Conservation (phyloP, 2,888 invertebrate genomes). For the Scaptomyza caliginosa region DNA sequence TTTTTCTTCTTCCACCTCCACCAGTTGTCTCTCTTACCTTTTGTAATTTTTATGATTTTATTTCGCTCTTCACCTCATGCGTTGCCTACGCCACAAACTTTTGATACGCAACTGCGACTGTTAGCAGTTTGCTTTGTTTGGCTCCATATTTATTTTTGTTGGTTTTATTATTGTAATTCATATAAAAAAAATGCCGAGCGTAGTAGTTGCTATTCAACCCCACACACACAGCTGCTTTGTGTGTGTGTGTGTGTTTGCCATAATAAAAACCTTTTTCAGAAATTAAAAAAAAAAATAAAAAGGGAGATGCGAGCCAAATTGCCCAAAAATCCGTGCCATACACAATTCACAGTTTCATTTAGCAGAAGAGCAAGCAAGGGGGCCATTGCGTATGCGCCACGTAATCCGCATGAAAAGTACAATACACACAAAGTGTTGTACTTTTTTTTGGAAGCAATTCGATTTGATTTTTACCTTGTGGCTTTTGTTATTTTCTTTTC, state of each 20-base stretch:
- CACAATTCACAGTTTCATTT: conserved; percentile 28
- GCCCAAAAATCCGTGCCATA: conserved; percentile 54
- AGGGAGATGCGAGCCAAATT: conserved; percentile 52
- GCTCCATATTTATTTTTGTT: conserved; percentile 37
- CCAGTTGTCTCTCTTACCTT: conserved; percentile 60
- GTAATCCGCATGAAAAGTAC: conserved; percentile 26
- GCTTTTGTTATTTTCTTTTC: conserved; percentile 38
- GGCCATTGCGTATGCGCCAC: conserved; percentile 55
- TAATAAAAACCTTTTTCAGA: conserved; percentile 76
- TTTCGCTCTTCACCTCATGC: conserved; percentile 39
- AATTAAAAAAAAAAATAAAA: conserved; percentile 69
- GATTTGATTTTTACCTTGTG: conserved; percentile 65
- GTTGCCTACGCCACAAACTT: conserved; percentile 22
- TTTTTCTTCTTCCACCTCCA: conserved; percentile 42
- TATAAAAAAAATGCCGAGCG: conserved; percentile 50
- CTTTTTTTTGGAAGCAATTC: conserved; percentile 31
- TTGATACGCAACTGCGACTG: conserved; percentile 31
- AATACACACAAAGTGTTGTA: not conserved
- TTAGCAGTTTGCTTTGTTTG: conserved; percentile 45
- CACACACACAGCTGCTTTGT: not conserved
- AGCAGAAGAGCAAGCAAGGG: not conserved
- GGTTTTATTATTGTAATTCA: conserved; percentile 74
- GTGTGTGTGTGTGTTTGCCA: conserved; percentile 34
- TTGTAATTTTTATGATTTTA: conserved; percentile 80
- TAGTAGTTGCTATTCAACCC: conserved; percentile 36